A percentile compares a stretch with the other conserved stretches of the same genome.
These are phyloP conservation scores for Solen grandis DNA, from an alignment of 1,140 invertebrate species.

Conservation along the genomic window DNA sequence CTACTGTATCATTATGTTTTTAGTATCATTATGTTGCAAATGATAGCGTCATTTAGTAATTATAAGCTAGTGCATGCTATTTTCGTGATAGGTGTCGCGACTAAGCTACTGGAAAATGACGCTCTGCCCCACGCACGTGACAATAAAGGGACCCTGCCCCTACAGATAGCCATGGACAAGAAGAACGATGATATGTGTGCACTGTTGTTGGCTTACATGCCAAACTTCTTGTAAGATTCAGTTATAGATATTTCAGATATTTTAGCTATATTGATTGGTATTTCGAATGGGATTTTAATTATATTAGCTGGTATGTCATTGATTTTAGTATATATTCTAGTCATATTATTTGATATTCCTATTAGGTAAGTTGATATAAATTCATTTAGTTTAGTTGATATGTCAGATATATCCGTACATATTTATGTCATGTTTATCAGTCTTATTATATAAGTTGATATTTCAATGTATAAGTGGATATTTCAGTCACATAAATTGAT, in stretches of 20 bases:
- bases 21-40: not conserved
- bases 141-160: slow-evolving; percentile 61
- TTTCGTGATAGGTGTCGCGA: slow-evolving; percentile 59
- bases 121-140: slow-evolving; percentile 69
- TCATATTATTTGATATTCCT: too few relatives aligned
- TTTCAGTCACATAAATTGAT: too few relatives aligned
- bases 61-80: not conserved
- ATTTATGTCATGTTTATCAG: too few relatives aligned
- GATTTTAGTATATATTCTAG: too few relatives aligned
- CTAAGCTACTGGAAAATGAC: slow-evolving; percentile 71
- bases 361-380: too few relatives aligned
- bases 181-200: slow-evolving; percentile 70
- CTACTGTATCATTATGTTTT: too few relatives aligned
- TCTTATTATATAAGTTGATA: too few relatives aligned
- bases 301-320: not conserved
- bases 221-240: slow-evolving; percentile 66
- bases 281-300: not conserved
- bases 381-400: too few relatives aligned
- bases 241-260: not conserved
- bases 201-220: slow-evolving; percentile 69
- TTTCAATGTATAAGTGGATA: too few relatives aligned
- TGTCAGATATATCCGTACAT: too few relatives aligned
- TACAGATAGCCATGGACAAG: slow-evolving; percentile 65
- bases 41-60: not conserved
- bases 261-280: too few relatives aligned